A percentile compares a stretch with the other conserved stretches of the same genome.
phyloP scores from a whole-genome alignment of 1,140 invertebrate species.

The Neodiprion pinetum region DNA sequence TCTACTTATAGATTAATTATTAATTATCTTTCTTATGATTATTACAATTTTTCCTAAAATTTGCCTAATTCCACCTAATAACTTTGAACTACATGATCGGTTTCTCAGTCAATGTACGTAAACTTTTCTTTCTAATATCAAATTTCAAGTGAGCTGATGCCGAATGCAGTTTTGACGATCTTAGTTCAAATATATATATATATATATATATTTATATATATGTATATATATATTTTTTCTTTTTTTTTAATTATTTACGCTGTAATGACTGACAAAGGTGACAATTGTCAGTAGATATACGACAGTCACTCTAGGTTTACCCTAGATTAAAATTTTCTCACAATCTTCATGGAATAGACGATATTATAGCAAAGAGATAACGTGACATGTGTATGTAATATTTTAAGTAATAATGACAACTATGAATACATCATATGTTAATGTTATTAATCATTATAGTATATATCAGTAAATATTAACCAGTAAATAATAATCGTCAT shows the following conservation, averaged over 20 bases:
- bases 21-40: neutral
- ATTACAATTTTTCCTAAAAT: slow-evolving; percentile 8
- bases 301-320: slow-evolving; percentile 1
- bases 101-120: neutral
- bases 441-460: slow-evolving; percentile 3
- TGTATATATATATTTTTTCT: neutral
- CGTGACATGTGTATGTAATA: slow-evolving; percentile 4
- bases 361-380: slow-evolving; percentile 8
- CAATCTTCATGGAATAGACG: neutral
- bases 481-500: slow-evolving; percentile 32
- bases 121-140: neutral
- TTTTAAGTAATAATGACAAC: slow-evolving; percentile 6
- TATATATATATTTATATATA: neutral
- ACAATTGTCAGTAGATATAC: slow-evolving; percentile 7
- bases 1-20: neutral
- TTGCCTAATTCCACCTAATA: neutral
- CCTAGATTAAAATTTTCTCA: slow-evolving; percentile 3
- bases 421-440: slow-evolving; percentile 6
- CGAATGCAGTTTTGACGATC: neutral
- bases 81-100: neutral
- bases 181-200: neutral
- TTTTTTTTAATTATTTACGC: neutral
- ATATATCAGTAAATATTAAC: slow-evolving; percentile 27
- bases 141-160: neutral
- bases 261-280: slow-evolving; percentile 1